Conservation (phyloP, 2,888 invertebrate species). For the Calameuta pallipes region DNA sequence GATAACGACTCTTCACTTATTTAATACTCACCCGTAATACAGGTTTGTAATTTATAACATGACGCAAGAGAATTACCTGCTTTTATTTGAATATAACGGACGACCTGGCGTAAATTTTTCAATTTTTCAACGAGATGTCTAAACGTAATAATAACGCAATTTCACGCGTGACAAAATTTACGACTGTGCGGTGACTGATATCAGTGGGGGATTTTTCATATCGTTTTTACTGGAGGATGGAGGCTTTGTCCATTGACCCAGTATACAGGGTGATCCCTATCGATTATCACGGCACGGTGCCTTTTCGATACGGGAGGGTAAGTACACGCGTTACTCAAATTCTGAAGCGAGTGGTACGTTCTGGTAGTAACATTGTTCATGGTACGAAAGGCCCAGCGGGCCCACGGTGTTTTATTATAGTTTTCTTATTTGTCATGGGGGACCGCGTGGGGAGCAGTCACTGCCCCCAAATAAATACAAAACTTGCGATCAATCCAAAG, state of each 20-base stretch:
- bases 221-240: background rate
- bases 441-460: background rate
- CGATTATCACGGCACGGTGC: background rate
- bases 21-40: background rate
- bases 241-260: background rate
- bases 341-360: background rate
- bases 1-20: background rate
- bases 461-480: conserved; percentile 25
- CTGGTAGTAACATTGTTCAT: background rate
- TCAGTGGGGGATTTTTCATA: background rate
- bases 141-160: background rate
- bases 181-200: background rate
- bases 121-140: background rate
- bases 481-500: conserved; percentile 14
- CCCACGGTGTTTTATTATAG: background rate
- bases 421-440: background rate
- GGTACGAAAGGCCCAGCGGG: background rate
- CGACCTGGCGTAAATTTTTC: background rate
- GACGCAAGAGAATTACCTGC: background rate
- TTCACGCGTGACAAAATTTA: background rate
- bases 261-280: background rate
- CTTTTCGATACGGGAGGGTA: background rate
- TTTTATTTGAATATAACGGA: background rate
- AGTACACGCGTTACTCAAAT: background rate
- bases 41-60: background rate